A percentile compares a stretch with the other conserved stretches of the same genome.
These are phyloP conservation scores for Fregata magnificens DNA, from an alignment of 2,113 vertebrate species.

Conservation along the genomic window DNA sequence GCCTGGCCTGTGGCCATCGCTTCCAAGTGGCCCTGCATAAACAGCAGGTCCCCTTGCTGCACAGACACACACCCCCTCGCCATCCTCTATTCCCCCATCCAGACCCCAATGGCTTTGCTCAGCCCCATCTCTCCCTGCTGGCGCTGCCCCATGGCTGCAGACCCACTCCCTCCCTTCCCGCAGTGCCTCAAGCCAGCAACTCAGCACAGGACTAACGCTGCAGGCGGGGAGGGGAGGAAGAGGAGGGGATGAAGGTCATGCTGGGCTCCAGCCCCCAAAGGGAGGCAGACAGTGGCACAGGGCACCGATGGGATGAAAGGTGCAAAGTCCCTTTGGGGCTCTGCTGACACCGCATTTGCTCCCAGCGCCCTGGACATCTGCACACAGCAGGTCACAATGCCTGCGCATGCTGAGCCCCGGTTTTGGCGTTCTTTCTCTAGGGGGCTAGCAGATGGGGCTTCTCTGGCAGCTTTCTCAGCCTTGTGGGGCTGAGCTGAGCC, in stretches of 20 bases:
- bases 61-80: background rate
- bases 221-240: background rate
- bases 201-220: background rate
- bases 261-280: background rate
- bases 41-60: background rate
- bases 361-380: background rate
- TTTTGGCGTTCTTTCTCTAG: background rate
- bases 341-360: background rate
- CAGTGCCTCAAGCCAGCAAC: conserved; percentile 18
- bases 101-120: background rate
- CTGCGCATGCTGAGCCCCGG: background rate
- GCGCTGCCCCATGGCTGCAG: background rate
- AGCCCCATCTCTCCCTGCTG: background rate
- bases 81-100: background rate
- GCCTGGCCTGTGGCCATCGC: background rate
- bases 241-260: background rate
- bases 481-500: background rate
- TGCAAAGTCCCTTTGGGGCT: background rate
- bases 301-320: background rate
- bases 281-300: background rate
- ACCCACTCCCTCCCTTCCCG: background rate
- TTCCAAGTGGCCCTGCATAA: background rate
- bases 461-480: background rate
- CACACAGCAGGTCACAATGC: background rate
- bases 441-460: background rate